phyloP scores from a whole-genome alignment of 2,888 invertebrate genomes.

The Panzeria rudis region DNA sequence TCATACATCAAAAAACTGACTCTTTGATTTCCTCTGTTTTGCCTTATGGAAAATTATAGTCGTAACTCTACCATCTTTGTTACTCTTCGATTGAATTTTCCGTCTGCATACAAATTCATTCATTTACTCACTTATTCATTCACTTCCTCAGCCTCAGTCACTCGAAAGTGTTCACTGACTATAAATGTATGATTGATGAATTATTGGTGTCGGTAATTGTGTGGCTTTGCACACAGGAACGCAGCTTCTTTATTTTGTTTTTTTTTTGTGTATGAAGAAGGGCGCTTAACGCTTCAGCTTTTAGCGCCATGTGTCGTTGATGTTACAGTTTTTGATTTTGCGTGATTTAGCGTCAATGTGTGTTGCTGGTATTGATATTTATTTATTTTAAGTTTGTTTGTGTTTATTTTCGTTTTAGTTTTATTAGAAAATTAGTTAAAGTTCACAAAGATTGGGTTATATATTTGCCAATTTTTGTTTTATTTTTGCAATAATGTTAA shows the following conservation, averaged over 20 bases:
- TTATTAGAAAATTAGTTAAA: constrained; percentile 25
- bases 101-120: constrained; percentile 36
- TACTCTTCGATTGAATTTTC: constrained; percentile 18
- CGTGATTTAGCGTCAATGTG: not conserved
- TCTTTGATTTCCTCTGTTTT: constrained; percentile 64
- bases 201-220: constrained; percentile 68
- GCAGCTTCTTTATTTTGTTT: not conserved
- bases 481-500: not conserved
- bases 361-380: not conserved
- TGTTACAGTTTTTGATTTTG: constrained; percentile 18
- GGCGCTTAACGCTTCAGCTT: not conserved
- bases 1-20: constrained; percentile 56
- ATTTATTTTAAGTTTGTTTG: not conserved
- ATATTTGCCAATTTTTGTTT: not conserved
- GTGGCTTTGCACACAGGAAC: constrained; percentile 5
- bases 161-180: constrained; percentile 58
- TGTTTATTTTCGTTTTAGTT: not conserved
- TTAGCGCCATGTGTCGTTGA: constrained; percentile 3
- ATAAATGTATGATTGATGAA: constrained; percentile 70
- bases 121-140: constrained; percentile 48
- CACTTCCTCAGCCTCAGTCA: constrained; percentile 56
- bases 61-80: not conserved
- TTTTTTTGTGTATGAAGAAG: not conserved
- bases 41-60: constrained; percentile 50
- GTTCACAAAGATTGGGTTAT: not conserved